Base-by-base conservation (phyloP, 2,888 invertebrate genomes). In the Unio pictorum region DNA sequence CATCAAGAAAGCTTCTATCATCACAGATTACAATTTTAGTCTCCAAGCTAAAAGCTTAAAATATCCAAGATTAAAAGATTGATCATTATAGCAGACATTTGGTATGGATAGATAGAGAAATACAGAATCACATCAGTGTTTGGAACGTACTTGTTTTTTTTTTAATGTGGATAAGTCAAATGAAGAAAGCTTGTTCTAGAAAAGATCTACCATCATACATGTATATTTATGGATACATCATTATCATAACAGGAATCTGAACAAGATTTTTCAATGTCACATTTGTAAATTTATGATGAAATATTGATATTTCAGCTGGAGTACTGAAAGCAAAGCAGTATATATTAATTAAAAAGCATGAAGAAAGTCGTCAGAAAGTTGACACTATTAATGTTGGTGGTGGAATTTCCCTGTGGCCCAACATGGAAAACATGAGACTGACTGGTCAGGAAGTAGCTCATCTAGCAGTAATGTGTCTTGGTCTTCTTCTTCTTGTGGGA, bases 341-440 rank as follows among this genome's bases (percentile, higher is more conserved):
- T 18, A 58, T 82, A 8, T 73, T 88, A 54, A 79, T 82, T 17
- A 66, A 74, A 66, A 86, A 87, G 70, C 89, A 89, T 72, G 75
- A 84, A 45, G 83, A 81, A 55, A 82, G 84, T 2, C 74, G 81
- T 7, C 79, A 81, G 65, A 80, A 82, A 58, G 76, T 80, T 45
- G 85, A 84, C 76, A 69, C 74, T 20, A 70, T 87, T 30, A 80
- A 74, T 72, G 81, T 86, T 4, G 89, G 89, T 20, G 89, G 89
- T 20, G 89, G 89, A 1, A 81, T 88, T 26, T 81, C 86, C 26
- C 72, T 89, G 56, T 89, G 89, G 89, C 89, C 89, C 0, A 81
- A 87, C 57, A 88, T 88, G 88, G 83, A 82, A 26, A 83, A 80
- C 64, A 88, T 89, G 88, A 79, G 87, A 59, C 77, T 88, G 15